phyloP scores from a whole-genome alignment of 2,888 invertebrate genomes.

The Pteria penguin region DNA sequence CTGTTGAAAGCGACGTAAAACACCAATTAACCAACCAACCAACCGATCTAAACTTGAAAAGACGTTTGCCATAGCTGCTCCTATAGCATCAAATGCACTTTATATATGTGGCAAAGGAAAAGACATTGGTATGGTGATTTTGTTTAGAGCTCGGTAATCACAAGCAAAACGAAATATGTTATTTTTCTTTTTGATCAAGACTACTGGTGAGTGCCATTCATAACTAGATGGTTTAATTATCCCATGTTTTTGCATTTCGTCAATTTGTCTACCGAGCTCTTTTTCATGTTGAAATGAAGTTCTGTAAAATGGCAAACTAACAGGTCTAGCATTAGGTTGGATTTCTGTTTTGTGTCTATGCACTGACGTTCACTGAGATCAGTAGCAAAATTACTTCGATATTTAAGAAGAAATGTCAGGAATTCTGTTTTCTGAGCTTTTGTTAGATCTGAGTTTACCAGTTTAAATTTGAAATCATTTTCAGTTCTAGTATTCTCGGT shows the following conservation, averaged over 20 bases:
- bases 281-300: slow-evolving; percentile 26
- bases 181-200: slow-evolving; percentile 46
- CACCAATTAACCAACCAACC: too few species aligned
- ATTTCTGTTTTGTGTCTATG: slow-evolving; percentile 42
- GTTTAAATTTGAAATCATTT: background rate
- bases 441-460: background rate
- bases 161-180: slow-evolving; percentile 44
- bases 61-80: slow-evolving; percentile 38
- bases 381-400: background rate
- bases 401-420: background rate
- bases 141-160: slow-evolving; percentile 46
- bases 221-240: slow-evolving; percentile 39
- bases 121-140: slow-evolving; percentile 45
- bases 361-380: slow-evolving; percentile 19
- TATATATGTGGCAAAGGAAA: slow-evolving; percentile 48
- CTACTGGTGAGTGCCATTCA: slow-evolving; percentile 45
- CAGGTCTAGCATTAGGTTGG: slow-evolving; percentile 33
- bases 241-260: slow-evolving; percentile 34
- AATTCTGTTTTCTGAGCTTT: background rate
- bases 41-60: slow-evolving; percentile 49
- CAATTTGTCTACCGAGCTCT: slow-evolving; percentile 37
- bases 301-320: slow-evolving; percentile 25
- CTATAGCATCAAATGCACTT: slow-evolving; percentile 48
- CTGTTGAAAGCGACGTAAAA: too few species aligned
- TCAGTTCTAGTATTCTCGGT: background rate